phyloP scores from a whole-genome alignment of 2,113 vertebrate genomes.

The Thunnus thynnus region DNA sequence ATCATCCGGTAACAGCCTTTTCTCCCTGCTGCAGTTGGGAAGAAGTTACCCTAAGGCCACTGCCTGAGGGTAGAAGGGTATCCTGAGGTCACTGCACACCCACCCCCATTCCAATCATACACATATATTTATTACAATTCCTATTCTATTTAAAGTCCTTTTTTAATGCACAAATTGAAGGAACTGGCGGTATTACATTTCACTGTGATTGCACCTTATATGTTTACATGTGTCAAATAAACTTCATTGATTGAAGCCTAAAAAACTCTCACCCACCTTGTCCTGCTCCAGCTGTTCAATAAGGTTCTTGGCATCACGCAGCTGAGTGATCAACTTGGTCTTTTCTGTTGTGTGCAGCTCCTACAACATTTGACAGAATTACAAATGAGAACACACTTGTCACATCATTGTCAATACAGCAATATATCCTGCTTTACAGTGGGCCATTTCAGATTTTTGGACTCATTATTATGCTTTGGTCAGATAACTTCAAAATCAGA shows the following conservation, averaged over 20 bases:
- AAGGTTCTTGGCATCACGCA: constrained; percentile 95
- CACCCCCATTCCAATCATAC: too few species aligned
- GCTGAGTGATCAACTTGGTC: constrained; percentile 95
- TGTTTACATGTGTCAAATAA: too few species aligned
- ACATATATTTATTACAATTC: too few species aligned
- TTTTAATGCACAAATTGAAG: too few species aligned
- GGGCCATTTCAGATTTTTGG: neutral
- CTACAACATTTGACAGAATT: constrained; percentile 75
- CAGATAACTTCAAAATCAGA: constrained; percentile 47
- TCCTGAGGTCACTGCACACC: too few species aligned
- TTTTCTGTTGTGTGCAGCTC: constrained; percentile 96
- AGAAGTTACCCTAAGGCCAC: too few species aligned
- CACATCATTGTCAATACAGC: neutral
- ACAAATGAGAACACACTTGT: constrained; percentile 17
- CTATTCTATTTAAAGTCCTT: too few species aligned
- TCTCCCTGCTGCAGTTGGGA: too few species aligned
- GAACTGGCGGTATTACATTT: too few species aligned
- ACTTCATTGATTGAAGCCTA: neutral
- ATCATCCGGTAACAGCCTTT: too few species aligned
- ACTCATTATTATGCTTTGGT: neutral
- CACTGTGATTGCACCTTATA: too few species aligned
- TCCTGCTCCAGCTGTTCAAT: constrained; percentile 98
- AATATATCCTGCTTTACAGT: neutral
- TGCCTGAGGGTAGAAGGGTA: too few species aligned
- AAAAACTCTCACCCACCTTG: constrained; percentile 87